Base-by-base conservation (phyloP, 2,888 invertebrate genomes). In the Phengaris alcon region DNA sequence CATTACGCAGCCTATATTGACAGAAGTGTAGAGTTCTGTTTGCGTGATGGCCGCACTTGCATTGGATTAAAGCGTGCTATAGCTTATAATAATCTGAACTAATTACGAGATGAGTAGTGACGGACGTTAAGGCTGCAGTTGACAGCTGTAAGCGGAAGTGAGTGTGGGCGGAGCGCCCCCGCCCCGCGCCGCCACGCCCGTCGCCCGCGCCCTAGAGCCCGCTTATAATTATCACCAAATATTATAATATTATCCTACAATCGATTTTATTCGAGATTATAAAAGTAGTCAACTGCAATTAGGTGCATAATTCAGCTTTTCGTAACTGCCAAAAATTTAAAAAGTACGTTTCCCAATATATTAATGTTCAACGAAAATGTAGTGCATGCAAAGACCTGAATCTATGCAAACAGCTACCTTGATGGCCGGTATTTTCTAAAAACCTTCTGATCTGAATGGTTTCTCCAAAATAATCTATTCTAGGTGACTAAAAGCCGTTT, bases 151-250 rank as follows among this genome's bases (percentile, higher is more conserved):
- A 91, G 86, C 91, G 93, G 93, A 93, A 93, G 89, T 89, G 83
- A 86, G 84, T 83, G 91, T 93, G 91, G 93, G 93, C 93, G 93
- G 87, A 85, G 86, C 91, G 88, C 86, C 86, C 89, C 88, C 93
- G 93, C 87, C 85, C 86, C 91, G 88, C 86, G 86, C 89, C 88
- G 90, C 88, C 88, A 55, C 75, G 75, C 84, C 89, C 82, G 84
- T 87, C 90, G 87, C 87, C 90, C 92, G 88, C 90, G 92, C 93
- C 93, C 91, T 90, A 87, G 88, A 82, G 88, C 87, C 86, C 82
- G 83, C 83, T 90, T 90, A 91, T 81, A 81, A 81, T 79, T 83
- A 82, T 79, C 81, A 76, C 74, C 74, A 74, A 77, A 75, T 69
- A 48, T 48, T 46, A 54, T 68, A 35, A 35, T 35, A 48, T 48